phyloP scores from a whole-genome alignment of 1,140 invertebrate species.

The Drosophila equinoxialis region DNA sequence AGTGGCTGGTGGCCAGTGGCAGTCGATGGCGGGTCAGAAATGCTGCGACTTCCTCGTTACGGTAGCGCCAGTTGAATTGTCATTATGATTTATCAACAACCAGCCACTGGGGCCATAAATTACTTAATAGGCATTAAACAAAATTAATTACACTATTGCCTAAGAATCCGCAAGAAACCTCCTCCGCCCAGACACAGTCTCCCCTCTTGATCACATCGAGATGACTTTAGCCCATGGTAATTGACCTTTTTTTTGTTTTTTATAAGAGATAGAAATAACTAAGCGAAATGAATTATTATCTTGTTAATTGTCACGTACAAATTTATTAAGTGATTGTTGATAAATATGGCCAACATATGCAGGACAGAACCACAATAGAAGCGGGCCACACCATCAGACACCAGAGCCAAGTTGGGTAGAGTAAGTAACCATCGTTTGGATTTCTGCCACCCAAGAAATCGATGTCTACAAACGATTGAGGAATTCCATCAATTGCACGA shows the following conservation, averaged over 20 bases:
- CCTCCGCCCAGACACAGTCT: not conserved
- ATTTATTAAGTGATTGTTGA: conserved; percentile 60
- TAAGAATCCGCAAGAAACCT: conserved; percentile 1
- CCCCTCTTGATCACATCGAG: not conserved
- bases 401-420: conserved; percentile 5
- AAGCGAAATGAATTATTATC: conserved; percentile 66
- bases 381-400: not conserved
- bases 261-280: conserved; percentile 6
- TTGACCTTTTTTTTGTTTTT: conserved; percentile 52
- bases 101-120: conserved; percentile 43
- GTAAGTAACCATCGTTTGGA: conserved; percentile 34
- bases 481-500: not conserved
- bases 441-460: conserved; percentile 5
- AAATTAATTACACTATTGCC: conserved; percentile 42
- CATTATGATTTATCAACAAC: conserved; percentile 70
- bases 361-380: conserved; percentile 21
- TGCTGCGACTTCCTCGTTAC: conserved; percentile 57
- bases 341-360: conserved; percentile 39
- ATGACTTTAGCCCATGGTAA: conserved; percentile 38
- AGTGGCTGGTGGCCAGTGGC: not conserved
- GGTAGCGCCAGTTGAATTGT: conserved; percentile 65
- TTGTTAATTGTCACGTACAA: conserved; percentile 72
- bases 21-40: conserved; percentile 23
- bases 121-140: conserved; percentile 54
- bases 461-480: not conserved